Evolutionary conservation across 2,888 invertebrate genomes (phyloP), one percentile per base, ranked within the genome.

Genomic region (Frankliniella intonsa): DNA sequence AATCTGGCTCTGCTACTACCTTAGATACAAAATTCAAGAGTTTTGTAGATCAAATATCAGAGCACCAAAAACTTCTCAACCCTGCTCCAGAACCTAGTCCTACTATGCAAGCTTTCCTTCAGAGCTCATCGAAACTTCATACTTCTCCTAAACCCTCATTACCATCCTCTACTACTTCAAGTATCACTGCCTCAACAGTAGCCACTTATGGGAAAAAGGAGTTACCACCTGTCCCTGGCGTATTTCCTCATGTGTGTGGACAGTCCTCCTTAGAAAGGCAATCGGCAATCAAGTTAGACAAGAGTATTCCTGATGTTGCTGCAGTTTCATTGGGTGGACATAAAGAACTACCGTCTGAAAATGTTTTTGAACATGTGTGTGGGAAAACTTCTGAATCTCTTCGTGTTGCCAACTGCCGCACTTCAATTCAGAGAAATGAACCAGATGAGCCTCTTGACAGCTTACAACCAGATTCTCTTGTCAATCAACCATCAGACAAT

Each of bases 11-110:
- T 82, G 93, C 95, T 10, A 94, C 95, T 0, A 94, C 94, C 83
- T 90, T 96, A 69, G 96, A 96, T 87, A 94, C 94, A 10, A 94
- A 94, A 87, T 91, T 97, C 83, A 93, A 94, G 88, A 94, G 93
- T 83, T 93, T 97, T 86, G 92, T 95, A 84, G 94, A 94, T 62
- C 94, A 93, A 85, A 97, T 97, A 83, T 94, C 95, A 0, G 96
- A 96, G 86, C 94, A 95, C 86, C 97, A 97, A 86, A 96, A 96
- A 86, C 89, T 96, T 84, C 87, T 96, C 76, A 94, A 95, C 87
- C 95, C 95, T 0, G 94, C 95, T 0, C 90, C 92, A 0, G 91
- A 91, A 81, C 91, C 92, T 19, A 92, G 92, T 86, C 91, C 92
- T 0, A 90, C 91, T 80, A 93, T 93, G 92, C 92, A 93, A 86